These are phyloP conservation scores for Nephrotoma appendiculata DNA, from an alignment of 2,888 invertebrate species.

Conservation along the genomic window DNA sequence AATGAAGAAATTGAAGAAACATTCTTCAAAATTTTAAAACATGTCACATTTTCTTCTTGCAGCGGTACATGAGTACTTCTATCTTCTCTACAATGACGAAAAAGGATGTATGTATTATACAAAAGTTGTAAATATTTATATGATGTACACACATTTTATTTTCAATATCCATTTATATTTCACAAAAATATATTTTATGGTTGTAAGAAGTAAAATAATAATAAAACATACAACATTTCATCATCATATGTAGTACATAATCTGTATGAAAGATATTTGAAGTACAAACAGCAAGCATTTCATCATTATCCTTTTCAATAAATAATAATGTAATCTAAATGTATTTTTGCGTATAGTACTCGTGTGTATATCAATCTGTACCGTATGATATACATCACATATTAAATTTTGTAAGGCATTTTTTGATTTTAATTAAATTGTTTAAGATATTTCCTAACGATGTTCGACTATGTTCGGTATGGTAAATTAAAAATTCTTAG, in stretches of 20 bases:
- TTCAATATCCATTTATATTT: background rate
- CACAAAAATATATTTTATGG: background rate
- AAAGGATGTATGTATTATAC: background rate
- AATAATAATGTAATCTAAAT: background rate
- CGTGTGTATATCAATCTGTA: background rate
- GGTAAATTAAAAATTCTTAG: too few relatives aligned
- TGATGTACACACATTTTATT: background rate
- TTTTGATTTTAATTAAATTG: background rate
- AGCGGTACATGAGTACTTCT: background rate
- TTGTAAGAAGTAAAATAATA: background rate
- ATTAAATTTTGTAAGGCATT: background rate
- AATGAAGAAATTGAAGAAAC: background rate
- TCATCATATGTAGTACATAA: background rate
- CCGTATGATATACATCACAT: background rate
- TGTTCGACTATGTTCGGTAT: too few relatives aligned
- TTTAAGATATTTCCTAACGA: background rate
- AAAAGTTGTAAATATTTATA: background rate
- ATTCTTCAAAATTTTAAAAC: background rate
- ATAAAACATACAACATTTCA: background rate
- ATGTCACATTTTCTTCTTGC: background rate
- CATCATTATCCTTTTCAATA: background rate
- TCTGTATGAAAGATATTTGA: background rate
- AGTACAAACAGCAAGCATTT: background rate
- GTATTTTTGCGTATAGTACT: background rate
- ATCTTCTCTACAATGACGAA: background rate